Conservation (phyloP, 2,888 invertebrate genomes). For the Hemaris fuciformis region DNA sequence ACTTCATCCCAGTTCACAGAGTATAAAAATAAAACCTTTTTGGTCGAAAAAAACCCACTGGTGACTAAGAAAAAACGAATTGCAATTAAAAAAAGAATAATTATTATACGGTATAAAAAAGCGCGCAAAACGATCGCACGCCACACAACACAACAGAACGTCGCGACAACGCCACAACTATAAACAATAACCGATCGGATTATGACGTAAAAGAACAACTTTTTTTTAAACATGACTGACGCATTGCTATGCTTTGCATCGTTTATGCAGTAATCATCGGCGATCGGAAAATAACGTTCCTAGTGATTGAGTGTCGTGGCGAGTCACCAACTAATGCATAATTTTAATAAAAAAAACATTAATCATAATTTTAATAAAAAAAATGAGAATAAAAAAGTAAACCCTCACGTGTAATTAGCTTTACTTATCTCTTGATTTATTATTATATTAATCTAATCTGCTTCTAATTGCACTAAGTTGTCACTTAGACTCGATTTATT, state of each 20-base stretch:
- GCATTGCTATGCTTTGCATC: not conserved
- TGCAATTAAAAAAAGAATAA: not conserved
- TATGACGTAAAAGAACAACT: not conserved
- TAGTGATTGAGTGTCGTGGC: not conserved
- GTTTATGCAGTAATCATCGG: not conserved
- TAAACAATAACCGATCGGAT: conserved; percentile 5
- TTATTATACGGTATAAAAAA: not conserved
- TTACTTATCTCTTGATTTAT: too few species aligned
- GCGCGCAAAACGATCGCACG: not conserved
- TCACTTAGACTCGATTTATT: too few species aligned
- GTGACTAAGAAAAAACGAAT: not conserved
- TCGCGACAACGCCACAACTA: not conserved
- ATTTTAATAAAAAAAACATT: too few species aligned
- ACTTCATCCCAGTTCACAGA: not conserved
- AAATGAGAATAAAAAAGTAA: too few species aligned
- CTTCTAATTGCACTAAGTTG: too few species aligned
- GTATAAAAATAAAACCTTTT: not conserved
- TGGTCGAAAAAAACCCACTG: not conserved
- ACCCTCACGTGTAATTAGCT: too few species aligned
- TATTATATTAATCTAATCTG: too few species aligned
- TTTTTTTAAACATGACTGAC: not conserved
- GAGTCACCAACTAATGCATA: not conserved
- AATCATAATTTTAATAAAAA: too few species aligned
- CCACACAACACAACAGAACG: not conserved
- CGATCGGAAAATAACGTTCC: not conserved